Evolutionary conservation across 2,797 vertebrate species (phyloP).

Genomic region (Halcyon smyrnensis): DNA sequence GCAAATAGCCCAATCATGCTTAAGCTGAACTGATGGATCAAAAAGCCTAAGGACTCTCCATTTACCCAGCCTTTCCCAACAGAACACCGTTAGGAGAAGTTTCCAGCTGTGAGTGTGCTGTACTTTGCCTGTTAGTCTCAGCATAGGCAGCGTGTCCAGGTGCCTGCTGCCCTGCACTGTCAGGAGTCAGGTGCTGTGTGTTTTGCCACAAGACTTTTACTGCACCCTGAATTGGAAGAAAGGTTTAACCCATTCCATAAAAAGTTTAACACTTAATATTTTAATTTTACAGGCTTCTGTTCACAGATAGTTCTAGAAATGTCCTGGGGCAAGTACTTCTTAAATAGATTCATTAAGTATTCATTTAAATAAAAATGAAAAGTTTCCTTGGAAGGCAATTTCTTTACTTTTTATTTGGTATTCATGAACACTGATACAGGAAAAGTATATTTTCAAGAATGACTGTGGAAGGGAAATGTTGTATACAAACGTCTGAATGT

Average conservation of each 20-base stretch:
- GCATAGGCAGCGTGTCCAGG: neutral
- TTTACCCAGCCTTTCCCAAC: neutral
- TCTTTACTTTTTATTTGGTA: constrained; percentile 27
- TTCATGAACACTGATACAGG: neutral
- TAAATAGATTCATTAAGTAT: constrained; percentile 50
- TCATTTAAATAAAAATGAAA: constrained; percentile 56
- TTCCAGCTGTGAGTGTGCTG: neutral
- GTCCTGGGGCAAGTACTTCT: neutral
- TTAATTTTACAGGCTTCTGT: constrained; percentile 36
- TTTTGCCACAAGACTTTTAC: neutral
- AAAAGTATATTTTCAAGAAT: neutral
- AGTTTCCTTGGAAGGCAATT: constrained; percentile 3
- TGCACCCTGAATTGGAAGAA: neutral
- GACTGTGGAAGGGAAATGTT: neutral
- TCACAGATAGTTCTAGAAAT: constrained; percentile 43
- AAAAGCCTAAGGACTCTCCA: neutral
- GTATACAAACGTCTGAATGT: neutral
- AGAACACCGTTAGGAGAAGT: neutral
- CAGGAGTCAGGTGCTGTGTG: neutral
- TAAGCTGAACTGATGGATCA: neutral
- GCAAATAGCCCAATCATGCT: neutral
- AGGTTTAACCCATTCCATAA: constrained; percentile 7
- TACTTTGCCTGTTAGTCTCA: neutral
- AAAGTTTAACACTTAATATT: constrained; percentile 20
- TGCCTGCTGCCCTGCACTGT: fast-evolving